Base-by-base conservation (phyloP, 2,113 vertebrate species). In the Paratilapia polleni region DNA sequence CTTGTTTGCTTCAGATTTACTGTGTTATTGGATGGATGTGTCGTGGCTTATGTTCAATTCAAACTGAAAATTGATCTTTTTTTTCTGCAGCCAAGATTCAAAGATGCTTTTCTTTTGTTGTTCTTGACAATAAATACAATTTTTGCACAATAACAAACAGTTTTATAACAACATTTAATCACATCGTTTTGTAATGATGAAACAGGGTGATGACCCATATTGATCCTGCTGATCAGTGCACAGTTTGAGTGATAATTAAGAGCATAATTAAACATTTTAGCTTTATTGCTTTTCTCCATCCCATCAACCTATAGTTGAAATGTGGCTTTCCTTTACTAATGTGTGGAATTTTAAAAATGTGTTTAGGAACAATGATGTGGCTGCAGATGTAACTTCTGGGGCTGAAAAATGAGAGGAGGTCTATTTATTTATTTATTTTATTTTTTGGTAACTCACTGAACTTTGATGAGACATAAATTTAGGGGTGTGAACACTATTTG, bases 41-140 rank as follows among this genome's bases (percentile, higher is more conserved):
- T 47, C 0, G 26, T 0, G 11, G 26, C 68, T 52, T 4, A 26
- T 52, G 26, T 56, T 8, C 54, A 9, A 19, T n/a, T n/a, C 43
- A 1, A 52, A 0, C 43, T 28, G 66, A 70, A 17, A 28, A 28
- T 24, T 28, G 19, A 20, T 19, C 8, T 54, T 49, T 11, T 6
- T 6, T 54, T 54, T 20, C 52, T 54, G 52, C 52, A 54, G 52
- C 52, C 19, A 20, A 47, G 13, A 4, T 47, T 47, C 4, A 5
- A 14, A 14, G 43, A 4, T 20, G 43, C 17, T 31, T 52, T 17
- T 31, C 10, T 73, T 73, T 73, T 31, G n/a, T 73, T 20, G 66
- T 26, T 31, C 10, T 31, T 52, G 10, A 31, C 43, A 70, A 13
- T 20, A 52, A 70, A 70, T 52, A 19, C 10, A 2, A 8, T 20